Conservation (phyloP, 2,888 invertebrate species). For the Erpobdella octoculata region DNA sequence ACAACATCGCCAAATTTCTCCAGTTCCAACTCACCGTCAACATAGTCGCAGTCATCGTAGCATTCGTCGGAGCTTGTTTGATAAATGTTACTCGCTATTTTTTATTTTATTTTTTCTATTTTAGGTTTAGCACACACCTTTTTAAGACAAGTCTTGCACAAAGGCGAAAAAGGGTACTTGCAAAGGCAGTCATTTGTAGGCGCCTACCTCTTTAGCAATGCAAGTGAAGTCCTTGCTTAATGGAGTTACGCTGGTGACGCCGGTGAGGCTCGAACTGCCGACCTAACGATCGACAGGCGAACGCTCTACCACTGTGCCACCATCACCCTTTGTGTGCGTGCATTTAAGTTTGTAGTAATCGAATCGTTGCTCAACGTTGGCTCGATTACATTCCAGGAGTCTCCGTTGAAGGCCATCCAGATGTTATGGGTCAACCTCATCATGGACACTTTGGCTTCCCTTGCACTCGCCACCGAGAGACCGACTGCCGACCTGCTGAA, state of each 20-base stretch:
- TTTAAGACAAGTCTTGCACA: too few species aligned
- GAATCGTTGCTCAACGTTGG: neutral
- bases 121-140: too few species aligned
- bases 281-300: too few species aligned
- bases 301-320: too few species aligned
- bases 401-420: constrained; percentile 95
- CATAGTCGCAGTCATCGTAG: constrained; percentile 94
- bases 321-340: neutral
- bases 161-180: too few species aligned
- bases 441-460: constrained; percentile 95
- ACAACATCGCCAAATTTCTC: constrained; percentile 97
- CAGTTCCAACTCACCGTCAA: constrained; percentile 99
- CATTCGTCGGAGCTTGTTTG: constrained; percentile 95
- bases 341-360: neutral
- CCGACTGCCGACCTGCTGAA: constrained; percentile 84
- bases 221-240: too few species aligned
- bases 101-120: too few species aligned
- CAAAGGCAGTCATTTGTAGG: too few species aligned
- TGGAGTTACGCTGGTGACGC: too few species aligned
- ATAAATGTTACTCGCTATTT: constrained; percentile 56
- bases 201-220: too few species aligned
- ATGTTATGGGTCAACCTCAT: constrained; percentile 99
- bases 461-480: constrained; percentile 91
- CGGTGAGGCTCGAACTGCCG: too few species aligned
- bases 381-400: constrained; percentile 61